Evolutionary conservation across 2,797 vertebrate species (phyloP).

Genomic region (Propithecus perrieri): DNA sequence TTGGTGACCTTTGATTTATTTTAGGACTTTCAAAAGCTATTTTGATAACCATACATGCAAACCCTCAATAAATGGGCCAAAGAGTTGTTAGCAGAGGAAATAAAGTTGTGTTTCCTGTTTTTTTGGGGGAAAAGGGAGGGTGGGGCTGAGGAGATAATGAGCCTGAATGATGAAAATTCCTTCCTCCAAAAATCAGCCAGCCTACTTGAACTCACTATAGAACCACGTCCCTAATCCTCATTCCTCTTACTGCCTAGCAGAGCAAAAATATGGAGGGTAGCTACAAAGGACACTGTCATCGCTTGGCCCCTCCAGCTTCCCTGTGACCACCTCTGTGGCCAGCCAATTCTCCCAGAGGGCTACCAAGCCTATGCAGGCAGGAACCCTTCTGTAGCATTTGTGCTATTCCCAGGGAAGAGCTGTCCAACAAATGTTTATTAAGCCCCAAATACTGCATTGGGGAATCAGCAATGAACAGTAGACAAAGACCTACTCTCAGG

Average conservation of each 20-base stretch:
- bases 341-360: background rate
- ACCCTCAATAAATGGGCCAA: background rate
- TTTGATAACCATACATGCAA: background rate
- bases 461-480: background rate
- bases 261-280: fast-evolving
- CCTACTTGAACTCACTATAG: background rate
- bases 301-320: background rate
- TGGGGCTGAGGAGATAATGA: background rate
- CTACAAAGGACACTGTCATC: no score
- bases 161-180: background rate
- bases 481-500: background rate
- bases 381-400: background rate
- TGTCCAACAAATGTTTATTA: background rate
- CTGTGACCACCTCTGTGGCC: background rate
- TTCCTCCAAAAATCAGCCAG: background rate
- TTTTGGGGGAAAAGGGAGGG: fast-evolving
- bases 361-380: background rate
- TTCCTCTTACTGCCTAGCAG: background rate
- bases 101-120: background rate
- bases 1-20: background rate
- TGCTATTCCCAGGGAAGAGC: background rate
- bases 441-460: background rate
- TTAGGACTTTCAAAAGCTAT: background rate
- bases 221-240: background rate
- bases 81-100: background rate